These are phyloP conservation scores for Heliconius erato DNA, from an alignment of 2,888 invertebrate species.

Conservation along the genomic window DNA sequence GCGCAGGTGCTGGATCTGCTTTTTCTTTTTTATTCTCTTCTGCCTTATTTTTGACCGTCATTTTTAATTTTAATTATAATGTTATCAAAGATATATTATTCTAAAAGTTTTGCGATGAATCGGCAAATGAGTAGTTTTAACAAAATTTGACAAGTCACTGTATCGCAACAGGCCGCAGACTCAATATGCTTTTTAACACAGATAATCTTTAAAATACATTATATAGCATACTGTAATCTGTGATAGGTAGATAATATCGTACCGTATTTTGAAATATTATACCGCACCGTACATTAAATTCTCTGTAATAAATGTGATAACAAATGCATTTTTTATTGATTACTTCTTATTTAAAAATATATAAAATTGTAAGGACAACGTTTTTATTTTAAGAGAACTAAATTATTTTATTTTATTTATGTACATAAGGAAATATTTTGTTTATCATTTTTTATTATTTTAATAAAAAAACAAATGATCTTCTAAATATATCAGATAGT, in stretches of 20 bases:
- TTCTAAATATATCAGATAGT: neutral
- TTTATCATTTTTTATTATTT: neutral
- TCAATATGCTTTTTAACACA: neutral
- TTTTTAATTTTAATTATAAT: slow-evolving; percentile 57
- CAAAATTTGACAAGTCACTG: slow-evolving; percentile 80
- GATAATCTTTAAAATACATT: neutral
- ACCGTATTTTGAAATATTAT: too few species aligned
- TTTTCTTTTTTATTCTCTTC: slow-evolving; percentile 83
- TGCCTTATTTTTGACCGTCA: slow-evolving; percentile 81
- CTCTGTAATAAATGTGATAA: too few species aligned
- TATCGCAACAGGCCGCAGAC: slow-evolving; percentile 45
- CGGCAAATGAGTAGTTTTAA: slow-evolving; percentile 59
- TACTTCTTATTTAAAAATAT: too few species aligned
- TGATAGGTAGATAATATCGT: too few species aligned
- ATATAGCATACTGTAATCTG: too few species aligned
- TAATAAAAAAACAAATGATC: neutral
- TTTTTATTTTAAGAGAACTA: too few species aligned
- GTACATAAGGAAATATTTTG: neutral
- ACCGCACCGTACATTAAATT: too few species aligned
- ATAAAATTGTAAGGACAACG: neutral
- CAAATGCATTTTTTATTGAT: too few species aligned
- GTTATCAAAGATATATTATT: slow-evolving; percentile 27
- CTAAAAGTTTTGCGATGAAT: slow-evolving; percentile 34
- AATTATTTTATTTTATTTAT: too few species aligned
- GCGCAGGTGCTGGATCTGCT: slow-evolving; percentile 73